These are phyloP conservation scores for Hemicentrotus pulcherrimus DNA, from an alignment of 35 echinoderm and acorn worm genomes.

Conservation along the genomic window DNA sequence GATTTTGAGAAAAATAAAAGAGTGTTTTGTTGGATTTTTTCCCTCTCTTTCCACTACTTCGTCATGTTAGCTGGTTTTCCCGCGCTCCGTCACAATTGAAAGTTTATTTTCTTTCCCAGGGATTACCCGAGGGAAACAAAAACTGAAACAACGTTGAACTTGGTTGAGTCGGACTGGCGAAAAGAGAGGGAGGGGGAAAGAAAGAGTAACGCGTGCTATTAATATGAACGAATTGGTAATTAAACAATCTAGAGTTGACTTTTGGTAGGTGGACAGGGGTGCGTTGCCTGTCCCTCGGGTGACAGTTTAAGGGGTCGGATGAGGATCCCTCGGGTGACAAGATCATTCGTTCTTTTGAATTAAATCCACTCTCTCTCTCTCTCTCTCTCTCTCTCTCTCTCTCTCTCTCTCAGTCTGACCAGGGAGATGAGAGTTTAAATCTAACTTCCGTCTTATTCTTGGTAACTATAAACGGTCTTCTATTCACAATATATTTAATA, in stretches of 20 bases:
- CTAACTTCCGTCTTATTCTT: too few species aligned
- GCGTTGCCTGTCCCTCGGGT: background rate
- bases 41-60: background rate
- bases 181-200: background rate
- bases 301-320: background rate
- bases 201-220: background rate
- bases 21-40: background rate
- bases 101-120: background rate
- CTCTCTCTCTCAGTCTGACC: background rate
- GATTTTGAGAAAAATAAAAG: background rate
- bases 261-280: background rate
- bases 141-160: slow-evolving; percentile 2
- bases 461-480: too few species aligned
- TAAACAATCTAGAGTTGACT: background rate
- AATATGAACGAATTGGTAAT: slow-evolving; percentile 4
- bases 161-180: background rate
- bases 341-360: background rate
- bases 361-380: background rate
- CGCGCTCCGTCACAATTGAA: background rate
- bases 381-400: background rate
- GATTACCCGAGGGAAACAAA: background rate
- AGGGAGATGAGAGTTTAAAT: too few species aligned
- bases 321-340: background rate
- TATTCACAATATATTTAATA: too few species aligned
- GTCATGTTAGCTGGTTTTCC: background rate